Evolutionary conservation across 2,888 invertebrate genomes (phyloP).

Genomic region (Leptura quadrifasciata): DNA sequence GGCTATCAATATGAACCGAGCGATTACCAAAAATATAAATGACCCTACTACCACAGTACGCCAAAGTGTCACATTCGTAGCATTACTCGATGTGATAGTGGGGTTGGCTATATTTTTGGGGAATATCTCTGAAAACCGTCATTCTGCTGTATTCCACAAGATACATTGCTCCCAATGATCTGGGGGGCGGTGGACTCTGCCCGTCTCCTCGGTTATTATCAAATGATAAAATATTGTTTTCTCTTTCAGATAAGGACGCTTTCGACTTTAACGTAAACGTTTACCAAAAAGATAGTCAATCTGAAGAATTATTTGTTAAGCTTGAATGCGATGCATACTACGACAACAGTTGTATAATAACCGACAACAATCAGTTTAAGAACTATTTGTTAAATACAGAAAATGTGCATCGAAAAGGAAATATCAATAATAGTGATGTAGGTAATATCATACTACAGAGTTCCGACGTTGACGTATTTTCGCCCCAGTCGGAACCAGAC

Average conservation of each 20-base stretch:
- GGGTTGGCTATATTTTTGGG: no score
- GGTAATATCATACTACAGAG: conserved; percentile 43
- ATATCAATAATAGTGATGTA: conserved; percentile 47
- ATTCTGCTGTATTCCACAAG: no score
- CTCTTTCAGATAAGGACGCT: conserved; percentile 59
- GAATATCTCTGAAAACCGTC: no score
- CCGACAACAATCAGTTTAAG: conserved; percentile 29
- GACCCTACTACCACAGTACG: no score
- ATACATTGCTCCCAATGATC: no score
- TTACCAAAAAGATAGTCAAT: conserved; percentile 45
- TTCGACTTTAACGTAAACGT: conserved; percentile 56
- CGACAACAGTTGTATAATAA: conserved; percentile 34
- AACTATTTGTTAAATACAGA: conserved; percentile 24
- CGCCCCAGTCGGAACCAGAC: conserved; percentile 26
- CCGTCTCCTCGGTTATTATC: not conserved
- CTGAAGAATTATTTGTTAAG: conserved; percentile 56
- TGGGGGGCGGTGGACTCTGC: no score
- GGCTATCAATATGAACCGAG: no score
- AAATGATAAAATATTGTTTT: conserved; percentile 41
- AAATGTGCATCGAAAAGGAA: conserved; percentile 31
- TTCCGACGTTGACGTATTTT: conserved; percentile 29
- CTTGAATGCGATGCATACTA: conserved; percentile 47
- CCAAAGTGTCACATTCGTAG: no score
- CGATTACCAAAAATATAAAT: no score
- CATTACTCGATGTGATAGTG: no score